These are phyloP conservation scores for Marmota flaviventris DNA, from an alignment of 2,113 vertebrate genomes.

Conservation along the genomic window DNA sequence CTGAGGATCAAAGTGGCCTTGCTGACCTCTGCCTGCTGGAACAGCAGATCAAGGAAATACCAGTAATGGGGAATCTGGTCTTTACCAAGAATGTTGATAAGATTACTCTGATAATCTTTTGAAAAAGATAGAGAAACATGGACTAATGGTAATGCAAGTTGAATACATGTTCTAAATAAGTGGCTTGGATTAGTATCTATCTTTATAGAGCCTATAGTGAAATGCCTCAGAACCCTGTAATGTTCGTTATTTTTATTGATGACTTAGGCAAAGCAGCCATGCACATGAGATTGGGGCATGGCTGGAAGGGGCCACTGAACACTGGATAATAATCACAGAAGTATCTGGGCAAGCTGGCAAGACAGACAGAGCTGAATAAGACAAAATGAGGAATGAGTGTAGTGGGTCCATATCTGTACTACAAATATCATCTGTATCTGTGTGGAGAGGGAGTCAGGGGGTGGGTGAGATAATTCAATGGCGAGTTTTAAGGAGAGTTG, in stretches of 20 bases:
- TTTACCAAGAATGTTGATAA: constrained; percentile 23
- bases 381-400: background rate
- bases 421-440: background rate
- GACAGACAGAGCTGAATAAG: background rate
- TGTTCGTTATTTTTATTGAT: background rate
- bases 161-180: background rate
- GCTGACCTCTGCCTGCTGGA: background rate
- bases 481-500: background rate
- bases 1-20: background rate
- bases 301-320: background rate
- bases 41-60: background rate
- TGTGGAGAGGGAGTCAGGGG: accelerated
- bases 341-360: background rate
- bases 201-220: background rate
- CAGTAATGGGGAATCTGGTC: background rate
- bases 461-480: background rate
- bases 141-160: background rate
- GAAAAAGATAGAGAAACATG: constrained; percentile 25
- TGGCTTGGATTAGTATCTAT: background rate
- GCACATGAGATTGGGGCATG: background rate
- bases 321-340: background rate
- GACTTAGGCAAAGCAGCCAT: background rate
- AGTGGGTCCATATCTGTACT: background rate
- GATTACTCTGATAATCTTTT: constrained; percentile 22
- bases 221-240: background rate